Evolutionary conservation across 2,113 vertebrate species (phyloP).

Genomic region (Ahaetulla prasina): DNA sequence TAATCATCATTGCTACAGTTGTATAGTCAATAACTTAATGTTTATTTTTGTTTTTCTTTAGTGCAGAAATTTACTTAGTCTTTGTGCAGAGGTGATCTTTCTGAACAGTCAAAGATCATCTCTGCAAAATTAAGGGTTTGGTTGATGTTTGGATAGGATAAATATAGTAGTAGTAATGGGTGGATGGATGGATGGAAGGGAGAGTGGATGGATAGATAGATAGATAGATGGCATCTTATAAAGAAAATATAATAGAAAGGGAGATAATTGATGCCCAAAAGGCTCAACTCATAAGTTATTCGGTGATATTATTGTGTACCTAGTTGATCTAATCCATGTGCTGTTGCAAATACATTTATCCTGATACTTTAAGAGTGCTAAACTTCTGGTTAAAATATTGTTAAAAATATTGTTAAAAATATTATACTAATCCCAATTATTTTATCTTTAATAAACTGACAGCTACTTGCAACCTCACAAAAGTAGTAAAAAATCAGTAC

Average conservation of each 20-base stretch:
- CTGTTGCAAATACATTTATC: not conserved
- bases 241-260: not conserved
- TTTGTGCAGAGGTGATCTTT: not conserved
- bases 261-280: not conserved
- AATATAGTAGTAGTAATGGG: too few species aligned
- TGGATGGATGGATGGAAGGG: not conserved
- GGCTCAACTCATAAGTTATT: not conserved
- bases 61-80: not conserved
- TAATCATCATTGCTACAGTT: conserved; percentile 36
- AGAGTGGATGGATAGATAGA: not conserved
- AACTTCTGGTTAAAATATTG: too few species aligned
- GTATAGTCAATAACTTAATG: not conserved
- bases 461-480: too few species aligned
- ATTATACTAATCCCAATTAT: too few species aligned
- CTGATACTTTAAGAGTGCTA: not conserved
- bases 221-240: not conserved
- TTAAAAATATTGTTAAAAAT: too few species aligned
- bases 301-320: not conserved
- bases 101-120: not conserved
- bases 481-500: too few species aligned
- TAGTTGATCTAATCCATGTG: not conserved
- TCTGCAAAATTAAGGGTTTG: not conserved
- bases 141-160: not conserved
- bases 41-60: not conserved
- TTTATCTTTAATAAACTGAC: too few species aligned